A percentile compares a stretch with the other conserved stretches of the same genome.
Conservation (phyloP, 2,888 invertebrate species). For the Escarpia spicata region DNA sequence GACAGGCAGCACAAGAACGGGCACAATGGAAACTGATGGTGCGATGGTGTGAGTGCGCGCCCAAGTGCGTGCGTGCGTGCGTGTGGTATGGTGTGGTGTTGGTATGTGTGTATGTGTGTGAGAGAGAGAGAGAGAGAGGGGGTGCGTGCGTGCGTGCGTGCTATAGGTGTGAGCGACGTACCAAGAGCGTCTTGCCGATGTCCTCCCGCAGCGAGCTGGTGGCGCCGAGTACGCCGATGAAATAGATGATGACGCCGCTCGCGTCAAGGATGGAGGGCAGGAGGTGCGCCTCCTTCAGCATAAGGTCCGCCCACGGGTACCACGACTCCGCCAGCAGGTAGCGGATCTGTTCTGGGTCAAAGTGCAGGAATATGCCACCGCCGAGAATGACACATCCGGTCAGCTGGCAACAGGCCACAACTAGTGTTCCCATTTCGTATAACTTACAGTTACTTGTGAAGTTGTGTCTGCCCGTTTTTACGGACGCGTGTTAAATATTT, state of each 20-base stretch:
- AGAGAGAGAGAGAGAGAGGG: no score
- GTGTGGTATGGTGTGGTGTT: no score
- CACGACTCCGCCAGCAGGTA: constrained; percentile 18
- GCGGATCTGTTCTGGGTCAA: constrained; percentile 21
- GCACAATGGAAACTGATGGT: no score
- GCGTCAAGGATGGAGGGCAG: not conserved
- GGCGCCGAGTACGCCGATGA: constrained; percentile 21
- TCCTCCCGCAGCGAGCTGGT: constrained; percentile 20
- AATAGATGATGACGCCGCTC: not conserved
- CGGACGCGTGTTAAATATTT: no score
- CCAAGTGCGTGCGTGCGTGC: no score
- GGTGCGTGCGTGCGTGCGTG: not conserved
- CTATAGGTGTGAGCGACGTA: not conserved
- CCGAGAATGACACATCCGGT: not conserved
- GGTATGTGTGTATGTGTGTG: no score
- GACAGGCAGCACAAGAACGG: no score
- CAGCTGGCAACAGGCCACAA: not conserved
- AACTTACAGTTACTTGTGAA: no score
- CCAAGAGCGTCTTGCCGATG: constrained; percentile 6
- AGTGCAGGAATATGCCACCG: constrained; percentile 17
- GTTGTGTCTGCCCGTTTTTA: no score
- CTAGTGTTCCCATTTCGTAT: no score
- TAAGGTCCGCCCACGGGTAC: constrained; percentile 19
- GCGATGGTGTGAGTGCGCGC: no score
- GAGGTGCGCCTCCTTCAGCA: not conserved